Percentiles rank a stretch among this genome's conserved stretches.
These are phyloP conservation scores for Lepidurus couesii DNA, from an alignment of 1,140 invertebrate genomes.

Conservation along the genomic window DNA sequence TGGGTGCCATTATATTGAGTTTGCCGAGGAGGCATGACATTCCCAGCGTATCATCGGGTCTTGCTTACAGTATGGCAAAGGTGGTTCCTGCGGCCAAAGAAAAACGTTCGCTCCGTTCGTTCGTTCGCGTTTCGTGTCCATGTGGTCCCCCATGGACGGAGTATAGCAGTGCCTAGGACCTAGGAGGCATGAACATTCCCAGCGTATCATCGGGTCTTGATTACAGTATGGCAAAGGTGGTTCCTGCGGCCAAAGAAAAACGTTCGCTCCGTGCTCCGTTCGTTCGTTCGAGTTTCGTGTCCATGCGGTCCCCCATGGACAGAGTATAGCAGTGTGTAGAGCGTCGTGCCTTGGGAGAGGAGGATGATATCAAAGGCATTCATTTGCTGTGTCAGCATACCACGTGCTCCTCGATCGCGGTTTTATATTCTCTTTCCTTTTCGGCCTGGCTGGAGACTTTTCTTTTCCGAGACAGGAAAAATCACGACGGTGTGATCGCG, in stretches of 20 bases:
- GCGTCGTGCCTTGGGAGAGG: background rate
- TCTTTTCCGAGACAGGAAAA: background rate
- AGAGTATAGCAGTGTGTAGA: background rate
- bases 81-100: background rate
- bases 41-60: background rate
- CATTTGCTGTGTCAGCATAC: conserved; percentile 3
- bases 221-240: background rate
- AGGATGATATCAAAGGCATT: background rate
- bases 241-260: background rate
- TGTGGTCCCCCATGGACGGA: background rate
- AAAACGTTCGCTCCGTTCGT: background rate
- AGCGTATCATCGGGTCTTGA: background rate
- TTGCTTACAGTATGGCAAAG: background rate
- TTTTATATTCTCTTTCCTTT: background rate
- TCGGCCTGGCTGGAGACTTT: conserved; percentile 1
- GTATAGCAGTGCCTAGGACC: background rate
- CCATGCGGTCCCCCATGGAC: background rate
- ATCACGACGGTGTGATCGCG: background rate
- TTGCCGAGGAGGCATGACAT: background rate
- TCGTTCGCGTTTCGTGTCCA: background rate
- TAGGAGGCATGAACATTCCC: background rate
- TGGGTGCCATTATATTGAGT: background rate
- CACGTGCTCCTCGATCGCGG: background rate
- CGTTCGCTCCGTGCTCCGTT: background rate
- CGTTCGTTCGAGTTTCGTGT: background rate